A percentile compares a stretch with the other conserved stretches of the same genome.
Evolutionary conservation across 2,113 vertebrate species (phyloP).

Genomic region (Amblyornis subalaris): DNA sequence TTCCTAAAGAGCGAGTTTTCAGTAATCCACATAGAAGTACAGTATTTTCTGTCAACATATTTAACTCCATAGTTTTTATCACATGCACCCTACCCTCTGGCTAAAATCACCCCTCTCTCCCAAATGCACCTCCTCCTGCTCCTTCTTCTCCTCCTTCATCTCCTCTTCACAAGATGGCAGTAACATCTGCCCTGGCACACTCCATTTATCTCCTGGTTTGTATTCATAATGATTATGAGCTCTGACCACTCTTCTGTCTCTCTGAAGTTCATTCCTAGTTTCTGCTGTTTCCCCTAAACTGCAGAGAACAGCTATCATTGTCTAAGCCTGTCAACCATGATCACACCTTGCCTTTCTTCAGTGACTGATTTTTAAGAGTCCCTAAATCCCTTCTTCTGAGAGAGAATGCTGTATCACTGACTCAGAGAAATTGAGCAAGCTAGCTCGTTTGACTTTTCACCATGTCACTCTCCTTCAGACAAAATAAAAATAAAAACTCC

Average conservation of each 20-base stretch:
- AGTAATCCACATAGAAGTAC: not conserved
- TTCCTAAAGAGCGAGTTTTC: not conserved
- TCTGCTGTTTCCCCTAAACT: not conserved
- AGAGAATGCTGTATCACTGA: not conserved
- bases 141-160: not conserved
- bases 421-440: not conserved
- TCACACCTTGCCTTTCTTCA: not conserved
- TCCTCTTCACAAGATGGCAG: not conserved
- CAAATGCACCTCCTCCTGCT: not conserved
- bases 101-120: fast-evolving
- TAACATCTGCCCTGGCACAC: not conserved
- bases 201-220: not conserved
- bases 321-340: not conserved
- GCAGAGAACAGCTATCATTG: not conserved
- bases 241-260: not conserved
- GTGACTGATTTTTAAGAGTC: not conserved
- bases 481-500: not conserved
- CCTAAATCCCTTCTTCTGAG: not conserved
- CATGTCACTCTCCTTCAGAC: not conserved
- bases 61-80: not conserved
- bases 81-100: not conserved
- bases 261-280: not conserved
- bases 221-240: not conserved
- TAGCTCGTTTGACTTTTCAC: not conserved
- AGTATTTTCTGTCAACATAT: not conserved